A percentile compares a stretch with the other conserved stretches of the same genome.
Evolutionary conservation across 1,140 invertebrate genomes (phyloP).

Genomic region (Eupeodes corollae): DNA sequence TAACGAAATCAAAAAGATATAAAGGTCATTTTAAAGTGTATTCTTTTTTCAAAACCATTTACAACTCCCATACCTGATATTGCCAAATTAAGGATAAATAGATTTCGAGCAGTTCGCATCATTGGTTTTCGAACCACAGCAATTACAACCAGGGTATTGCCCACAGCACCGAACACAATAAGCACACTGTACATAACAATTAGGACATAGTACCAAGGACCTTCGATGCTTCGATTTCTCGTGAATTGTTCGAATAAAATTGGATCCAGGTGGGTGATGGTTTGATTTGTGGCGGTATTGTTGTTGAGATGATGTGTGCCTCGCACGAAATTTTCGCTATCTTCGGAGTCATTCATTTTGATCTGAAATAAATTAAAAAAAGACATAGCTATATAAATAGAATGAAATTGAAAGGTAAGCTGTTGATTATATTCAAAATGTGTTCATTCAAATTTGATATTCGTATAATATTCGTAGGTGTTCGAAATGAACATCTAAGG

Average conservation of each 20-base stretch:
- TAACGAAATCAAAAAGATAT: slow-evolving; percentile 2
- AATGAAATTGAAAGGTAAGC: no score
- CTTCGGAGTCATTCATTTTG: no score
- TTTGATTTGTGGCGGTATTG: no score
- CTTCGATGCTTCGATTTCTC: slow-evolving; percentile 53
- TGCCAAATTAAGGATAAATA: slow-evolving; percentile 83
- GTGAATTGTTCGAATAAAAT: slow-evolving; percentile 46
- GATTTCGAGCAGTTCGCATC: slow-evolving; percentile 76
- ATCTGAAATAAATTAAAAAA: no score
- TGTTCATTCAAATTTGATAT: no score
- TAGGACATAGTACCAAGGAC: slow-evolving; percentile 50
- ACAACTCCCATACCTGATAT: slow-evolving; percentile 45
- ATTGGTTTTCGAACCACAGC: slow-evolving; percentile 64
- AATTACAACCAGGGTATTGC: slow-evolving; percentile 69
- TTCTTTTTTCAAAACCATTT: neutral
- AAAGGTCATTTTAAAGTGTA: neutral
- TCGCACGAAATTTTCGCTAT: no score
- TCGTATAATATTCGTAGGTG: no score
- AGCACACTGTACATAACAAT: slow-evolving; percentile 59
- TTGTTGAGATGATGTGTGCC: no score
- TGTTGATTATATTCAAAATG: no score
- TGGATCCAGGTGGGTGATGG: slow-evolving; percentile 13
- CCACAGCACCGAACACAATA: slow-evolving; percentile 63
- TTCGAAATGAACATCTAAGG: no score
- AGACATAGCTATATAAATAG: no score